These are phyloP conservation scores for Metopia argyrocephala DNA, from an alignment of 2,888 invertebrate genomes.

Conservation along the genomic window DNA sequence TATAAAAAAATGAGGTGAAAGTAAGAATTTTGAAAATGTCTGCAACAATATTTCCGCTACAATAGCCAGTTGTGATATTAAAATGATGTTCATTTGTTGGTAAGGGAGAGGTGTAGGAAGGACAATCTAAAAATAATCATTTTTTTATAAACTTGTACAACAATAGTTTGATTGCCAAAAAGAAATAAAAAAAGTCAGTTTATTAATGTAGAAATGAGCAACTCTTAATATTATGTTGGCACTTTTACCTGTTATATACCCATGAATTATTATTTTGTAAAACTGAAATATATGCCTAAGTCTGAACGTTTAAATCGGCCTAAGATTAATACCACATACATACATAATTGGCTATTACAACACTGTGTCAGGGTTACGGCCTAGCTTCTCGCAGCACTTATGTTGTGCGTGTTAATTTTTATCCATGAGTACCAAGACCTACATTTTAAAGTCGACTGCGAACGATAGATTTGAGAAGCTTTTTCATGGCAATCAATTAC, in stretches of 20 bases:
- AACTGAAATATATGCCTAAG: too few relatives aligned
- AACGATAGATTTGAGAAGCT: too few relatives aligned
- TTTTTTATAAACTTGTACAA: slow-evolving; percentile 17
- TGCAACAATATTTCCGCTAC: slow-evolving; percentile 48
- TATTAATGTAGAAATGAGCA: slow-evolving; percentile 49
- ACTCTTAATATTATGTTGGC: slow-evolving; percentile 30
- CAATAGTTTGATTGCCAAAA: slow-evolving; percentile 25
- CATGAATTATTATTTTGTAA: not conserved
- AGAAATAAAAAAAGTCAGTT: slow-evolving; percentile 24
- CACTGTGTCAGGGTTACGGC: too few relatives aligned
- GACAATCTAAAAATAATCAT: slow-evolving; percentile 40
- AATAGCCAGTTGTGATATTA: not conserved
- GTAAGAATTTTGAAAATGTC: slow-evolving; percentile 54
- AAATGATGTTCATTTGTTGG: not conserved
- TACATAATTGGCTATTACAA: too few relatives aligned
- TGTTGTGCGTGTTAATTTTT: too few relatives aligned
- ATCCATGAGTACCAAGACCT: too few relatives aligned
- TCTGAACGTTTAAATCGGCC: too few relatives aligned
- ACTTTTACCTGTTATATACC: slow-evolving; percentile 38
- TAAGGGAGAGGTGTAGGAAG: not conserved
- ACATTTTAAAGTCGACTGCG: too few relatives aligned
- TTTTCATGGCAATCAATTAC: too few relatives aligned
- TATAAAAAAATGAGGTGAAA: slow-evolving; percentile 43
- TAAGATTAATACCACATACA: too few relatives aligned
- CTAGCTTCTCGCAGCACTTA: too few relatives aligned